These are phyloP conservation scores for Aramus guarauna DNA, from an alignment of 2,113 vertebrate genomes.

Conservation along the genomic window DNA sequence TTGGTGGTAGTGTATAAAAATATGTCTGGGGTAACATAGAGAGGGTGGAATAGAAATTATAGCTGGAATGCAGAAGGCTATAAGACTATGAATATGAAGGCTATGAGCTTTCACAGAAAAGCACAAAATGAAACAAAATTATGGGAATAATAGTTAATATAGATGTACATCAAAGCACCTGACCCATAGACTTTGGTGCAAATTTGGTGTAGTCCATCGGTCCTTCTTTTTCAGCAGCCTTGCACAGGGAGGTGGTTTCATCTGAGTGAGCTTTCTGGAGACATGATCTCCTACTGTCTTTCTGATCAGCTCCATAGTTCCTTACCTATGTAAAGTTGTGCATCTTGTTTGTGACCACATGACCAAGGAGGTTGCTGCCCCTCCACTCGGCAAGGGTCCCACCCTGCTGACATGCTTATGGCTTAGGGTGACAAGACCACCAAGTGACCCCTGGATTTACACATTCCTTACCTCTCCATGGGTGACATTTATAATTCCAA, in stretches of 20 bases:
- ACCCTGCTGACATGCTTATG: background rate
- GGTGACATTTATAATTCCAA: background rate
- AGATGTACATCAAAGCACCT: background rate
- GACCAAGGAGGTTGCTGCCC: background rate
- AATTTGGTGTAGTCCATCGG: background rate
- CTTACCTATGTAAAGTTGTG: background rate
- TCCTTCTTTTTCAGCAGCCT: background rate
- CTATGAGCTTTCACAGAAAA: background rate
- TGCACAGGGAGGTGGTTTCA: background rate
- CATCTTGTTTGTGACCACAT: background rate
- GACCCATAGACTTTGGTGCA: too few species aligned
- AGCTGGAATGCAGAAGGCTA: background rate
- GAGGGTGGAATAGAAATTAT: background rate
- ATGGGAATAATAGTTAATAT: background rate
- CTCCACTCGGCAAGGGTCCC: background rate
- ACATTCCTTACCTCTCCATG: background rate
- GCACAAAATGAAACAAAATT: background rate
- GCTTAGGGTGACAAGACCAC: background rate
- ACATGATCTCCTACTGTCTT: background rate
- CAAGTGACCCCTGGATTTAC: background rate
- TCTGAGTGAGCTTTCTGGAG: background rate
- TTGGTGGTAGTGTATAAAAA: background rate
- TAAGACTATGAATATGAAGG: background rate
- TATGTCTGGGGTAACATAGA: background rate
- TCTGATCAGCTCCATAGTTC: background rate